phyloP scores from a whole-genome alignment of 2,797 vertebrate species.

The Sus cebifrons region DNA sequence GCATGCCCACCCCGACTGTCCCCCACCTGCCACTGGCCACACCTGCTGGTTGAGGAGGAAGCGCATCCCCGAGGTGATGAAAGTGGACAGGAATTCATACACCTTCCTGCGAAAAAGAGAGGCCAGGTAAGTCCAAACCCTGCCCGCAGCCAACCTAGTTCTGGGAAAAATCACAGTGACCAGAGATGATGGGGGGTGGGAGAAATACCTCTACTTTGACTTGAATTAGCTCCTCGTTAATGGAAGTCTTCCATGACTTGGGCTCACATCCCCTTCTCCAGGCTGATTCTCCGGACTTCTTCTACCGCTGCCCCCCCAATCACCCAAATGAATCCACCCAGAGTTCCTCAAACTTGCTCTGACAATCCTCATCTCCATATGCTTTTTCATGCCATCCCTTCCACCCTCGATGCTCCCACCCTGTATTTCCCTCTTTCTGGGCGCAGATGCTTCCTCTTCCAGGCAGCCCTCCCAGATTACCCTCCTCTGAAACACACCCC shows the following conservation, averaged over 20 bases:
- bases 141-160: background rate
- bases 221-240: background rate
- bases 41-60: slow-evolving; percentile 96
- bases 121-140: slow-evolving; percentile 17
- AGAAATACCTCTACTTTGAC: background rate
- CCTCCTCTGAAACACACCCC: background rate
- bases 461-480: slow-evolving; percentile 19
- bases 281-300: background rate
- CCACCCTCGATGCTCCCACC: background rate
- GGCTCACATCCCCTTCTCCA: background rate
- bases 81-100: slow-evolving; percentile 93
- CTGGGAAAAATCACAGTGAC: background rate
- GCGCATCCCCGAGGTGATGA: slow-evolving; percentile 95
- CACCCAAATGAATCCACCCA: background rate
- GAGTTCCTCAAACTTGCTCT: background rate
- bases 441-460: background rate
- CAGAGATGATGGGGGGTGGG: background rate
- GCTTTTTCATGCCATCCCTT: background rate
- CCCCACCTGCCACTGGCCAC: background rate
- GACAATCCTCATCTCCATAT: background rate
- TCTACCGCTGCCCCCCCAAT: background rate
- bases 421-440: background rate
- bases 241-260: background rate
- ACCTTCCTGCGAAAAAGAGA: slow-evolving; percentile 92
- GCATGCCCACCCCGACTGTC: background rate